Conservation (phyloP, 2,113 vertebrate species). For the Chaetops frenatus region DNA sequence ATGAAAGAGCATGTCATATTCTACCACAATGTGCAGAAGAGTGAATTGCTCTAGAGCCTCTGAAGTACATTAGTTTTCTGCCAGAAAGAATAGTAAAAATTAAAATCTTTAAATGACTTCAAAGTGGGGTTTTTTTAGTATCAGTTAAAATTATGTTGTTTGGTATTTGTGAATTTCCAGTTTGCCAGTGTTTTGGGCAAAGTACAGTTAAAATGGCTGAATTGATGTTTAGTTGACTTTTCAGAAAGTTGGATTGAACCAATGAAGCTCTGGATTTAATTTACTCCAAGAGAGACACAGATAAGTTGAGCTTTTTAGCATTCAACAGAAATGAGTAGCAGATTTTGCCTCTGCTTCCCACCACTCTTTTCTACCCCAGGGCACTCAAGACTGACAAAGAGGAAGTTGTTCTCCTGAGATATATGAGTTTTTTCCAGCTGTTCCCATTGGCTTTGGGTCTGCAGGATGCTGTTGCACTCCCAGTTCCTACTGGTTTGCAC, state of each 20-base stretch:
- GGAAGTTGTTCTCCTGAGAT: not conserved
- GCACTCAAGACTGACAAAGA: not conserved
- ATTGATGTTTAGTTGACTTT: not conserved
- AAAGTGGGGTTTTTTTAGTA: accelerated
- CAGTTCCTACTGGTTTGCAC: not conserved
- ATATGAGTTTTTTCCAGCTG: not conserved
- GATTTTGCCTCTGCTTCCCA: not conserved
- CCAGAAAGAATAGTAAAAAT: not conserved
- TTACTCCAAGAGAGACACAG: not conserved
- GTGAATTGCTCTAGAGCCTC: not conserved
- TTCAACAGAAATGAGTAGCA: not conserved
- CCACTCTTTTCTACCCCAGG: not conserved
- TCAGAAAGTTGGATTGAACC: not conserved
- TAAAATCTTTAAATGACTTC: not conserved
- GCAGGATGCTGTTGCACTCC: not conserved
- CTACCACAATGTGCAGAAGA: not conserved
- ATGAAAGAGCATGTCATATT: not conserved
- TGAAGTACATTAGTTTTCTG: not conserved
- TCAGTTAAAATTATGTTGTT: not conserved
- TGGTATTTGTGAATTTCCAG: not conserved
- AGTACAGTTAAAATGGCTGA: not conserved
- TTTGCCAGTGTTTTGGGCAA: not conserved
- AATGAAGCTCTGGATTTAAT: conserved; percentile 18
- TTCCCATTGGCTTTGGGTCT: not conserved
- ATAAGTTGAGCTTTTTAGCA: not conserved